Conservation (phyloP, 2,113 vertebrate genomes). For the Phainopepla nitens region DNA sequence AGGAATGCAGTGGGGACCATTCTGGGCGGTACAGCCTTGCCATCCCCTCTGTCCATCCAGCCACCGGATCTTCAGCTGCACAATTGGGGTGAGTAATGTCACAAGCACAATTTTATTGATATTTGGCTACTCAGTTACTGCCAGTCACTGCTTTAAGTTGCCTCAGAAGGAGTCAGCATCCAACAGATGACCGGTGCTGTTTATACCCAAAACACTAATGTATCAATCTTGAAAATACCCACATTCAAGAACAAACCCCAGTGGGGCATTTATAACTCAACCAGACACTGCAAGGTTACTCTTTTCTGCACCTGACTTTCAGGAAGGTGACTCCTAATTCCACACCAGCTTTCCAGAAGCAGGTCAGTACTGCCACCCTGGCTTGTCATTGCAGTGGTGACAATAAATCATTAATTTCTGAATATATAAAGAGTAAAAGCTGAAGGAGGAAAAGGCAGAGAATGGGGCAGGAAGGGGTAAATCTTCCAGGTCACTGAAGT, state of each 20-base stretch:
- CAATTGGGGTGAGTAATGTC: rapidly evolving
- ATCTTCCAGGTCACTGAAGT: background rate
- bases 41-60: background rate
- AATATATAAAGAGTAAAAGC: background rate
- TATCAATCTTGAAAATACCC: background rate
- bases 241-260: background rate
- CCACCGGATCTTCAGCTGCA: background rate
- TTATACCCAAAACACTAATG: background rate
- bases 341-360: background rate
- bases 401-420: background rate
- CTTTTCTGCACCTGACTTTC: background rate
- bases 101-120: background rate
- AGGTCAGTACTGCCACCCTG: background rate
- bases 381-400: background rate
- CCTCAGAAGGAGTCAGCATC: background rate
- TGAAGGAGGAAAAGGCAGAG: background rate
- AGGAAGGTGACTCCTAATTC: background rate
- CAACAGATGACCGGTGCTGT: background rate
- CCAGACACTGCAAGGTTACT: background rate
- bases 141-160: background rate
- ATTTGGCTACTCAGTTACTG: background rate
- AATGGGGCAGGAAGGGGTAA: background rate
- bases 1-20: rapidly evolving
- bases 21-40: background rate
- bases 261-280: background rate